phyloP scores from a whole-genome alignment of 2,797 vertebrate species.

The Sebastes iracundus region DNA sequence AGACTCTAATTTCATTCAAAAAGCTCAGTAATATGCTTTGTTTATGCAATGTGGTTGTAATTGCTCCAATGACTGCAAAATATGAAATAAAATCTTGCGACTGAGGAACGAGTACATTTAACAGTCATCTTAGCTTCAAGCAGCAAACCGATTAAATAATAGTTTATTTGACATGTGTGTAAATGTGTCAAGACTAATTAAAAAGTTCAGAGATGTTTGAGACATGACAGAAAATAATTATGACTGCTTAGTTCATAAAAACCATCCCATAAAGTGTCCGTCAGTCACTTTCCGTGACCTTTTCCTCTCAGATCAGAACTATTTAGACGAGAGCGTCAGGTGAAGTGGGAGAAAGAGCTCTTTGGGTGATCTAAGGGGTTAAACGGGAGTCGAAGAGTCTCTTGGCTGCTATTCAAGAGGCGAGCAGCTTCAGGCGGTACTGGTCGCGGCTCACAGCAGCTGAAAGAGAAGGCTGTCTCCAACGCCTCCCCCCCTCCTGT shows the following conservation, averaged over 20 bases:
- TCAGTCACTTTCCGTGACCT: neutral
- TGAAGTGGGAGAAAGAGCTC: slow-evolving; percentile 24
- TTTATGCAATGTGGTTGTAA: neutral
- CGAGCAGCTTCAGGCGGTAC: slow-evolving; percentile 74
- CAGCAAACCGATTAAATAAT: neutral
- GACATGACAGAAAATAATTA: neutral
- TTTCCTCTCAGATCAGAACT: neutral
- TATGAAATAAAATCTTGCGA: neutral
- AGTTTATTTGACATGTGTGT: neutral
- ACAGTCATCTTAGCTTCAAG: neutral
- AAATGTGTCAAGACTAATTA: neutral
- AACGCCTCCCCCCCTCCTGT: slow-evolving; percentile 65
- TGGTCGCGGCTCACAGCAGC: slow-evolving; percentile 80
- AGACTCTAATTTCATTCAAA: neutral
- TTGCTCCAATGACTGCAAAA: neutral
- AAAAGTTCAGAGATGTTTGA: slow-evolving; percentile 3
- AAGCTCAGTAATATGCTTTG: neutral
- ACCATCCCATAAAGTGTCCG: neutral
- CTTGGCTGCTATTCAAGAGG: slow-evolving; percentile 79
- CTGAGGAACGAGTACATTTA: neutral
- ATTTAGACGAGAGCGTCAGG: slow-evolving; percentile 29
- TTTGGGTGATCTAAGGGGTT: slow-evolving; percentile 70
- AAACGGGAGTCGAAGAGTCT: slow-evolving; percentile 72
- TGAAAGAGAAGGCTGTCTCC: slow-evolving; percentile 83
- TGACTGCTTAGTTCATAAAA: neutral